Evolutionary conservation across 2,888 invertebrate species (phyloP).

Genomic region (Helicoverpa assulta): DNA sequence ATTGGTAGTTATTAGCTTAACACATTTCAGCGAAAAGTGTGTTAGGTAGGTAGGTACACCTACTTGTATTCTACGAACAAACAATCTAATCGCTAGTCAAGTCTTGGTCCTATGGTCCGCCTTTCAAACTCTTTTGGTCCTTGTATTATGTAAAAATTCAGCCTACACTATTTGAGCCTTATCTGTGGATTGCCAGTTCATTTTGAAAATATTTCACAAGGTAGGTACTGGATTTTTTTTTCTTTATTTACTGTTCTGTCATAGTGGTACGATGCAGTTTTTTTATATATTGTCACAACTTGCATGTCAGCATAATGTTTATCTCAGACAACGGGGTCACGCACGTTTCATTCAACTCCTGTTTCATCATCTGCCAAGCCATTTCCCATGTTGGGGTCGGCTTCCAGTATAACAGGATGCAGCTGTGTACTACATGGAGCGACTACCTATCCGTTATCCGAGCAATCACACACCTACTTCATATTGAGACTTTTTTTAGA

Average conservation of each 20-base stretch:
- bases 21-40: too few relatives aligned
- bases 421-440: neutral
- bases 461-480: neutral
- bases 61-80: neutral
- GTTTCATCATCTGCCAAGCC: neutral
- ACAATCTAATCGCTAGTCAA: neutral
- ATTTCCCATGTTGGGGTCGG: neutral
- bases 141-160: neutral
- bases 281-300: neutral
- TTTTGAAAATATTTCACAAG: neutral
- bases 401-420: neutral
- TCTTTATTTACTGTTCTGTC: neutral
- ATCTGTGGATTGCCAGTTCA: neutral
- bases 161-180: neutral
- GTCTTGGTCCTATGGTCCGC: neutral
- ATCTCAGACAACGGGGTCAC: too few relatives aligned
- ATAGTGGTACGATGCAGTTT: neutral
- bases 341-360: too few relatives aligned
- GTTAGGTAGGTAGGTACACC: too few relatives aligned
- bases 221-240: neutral
- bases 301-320: too few relatives aligned
- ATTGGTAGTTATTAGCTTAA: too few relatives aligned
- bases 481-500: neutral
- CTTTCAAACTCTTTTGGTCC: neutral
- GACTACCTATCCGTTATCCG: neutral